Conservation (phyloP, 2,113 vertebrate species). For the Rhinolophus ferrumequinum region DNA sequence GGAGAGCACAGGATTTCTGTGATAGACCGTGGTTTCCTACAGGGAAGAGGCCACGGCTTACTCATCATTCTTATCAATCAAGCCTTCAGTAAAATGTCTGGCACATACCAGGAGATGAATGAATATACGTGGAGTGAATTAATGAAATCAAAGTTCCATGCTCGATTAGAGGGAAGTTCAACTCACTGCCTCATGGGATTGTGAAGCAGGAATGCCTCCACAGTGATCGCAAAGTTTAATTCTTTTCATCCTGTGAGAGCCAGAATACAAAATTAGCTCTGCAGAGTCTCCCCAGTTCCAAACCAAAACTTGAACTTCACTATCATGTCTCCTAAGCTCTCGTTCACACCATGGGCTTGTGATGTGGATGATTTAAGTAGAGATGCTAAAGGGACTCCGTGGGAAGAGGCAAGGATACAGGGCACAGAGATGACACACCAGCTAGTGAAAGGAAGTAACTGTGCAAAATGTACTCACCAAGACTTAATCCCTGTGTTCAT, state of each 20-base stretch:
- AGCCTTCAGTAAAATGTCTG: neutral
- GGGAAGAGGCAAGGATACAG: neutral
- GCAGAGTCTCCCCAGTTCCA: neutral
- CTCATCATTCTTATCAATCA: neutral
- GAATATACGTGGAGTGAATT: conserved; percentile 8
- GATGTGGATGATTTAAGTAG: neutral
- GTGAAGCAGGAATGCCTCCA: neutral
- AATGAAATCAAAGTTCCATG: conserved; percentile 4
- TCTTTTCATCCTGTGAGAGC: neutral
- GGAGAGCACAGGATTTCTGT: neutral
- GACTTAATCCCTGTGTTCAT: neutral
- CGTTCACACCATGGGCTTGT: neutral
- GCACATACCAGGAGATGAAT: neutral
- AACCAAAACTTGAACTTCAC: neutral
- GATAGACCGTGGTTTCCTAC: neutral
- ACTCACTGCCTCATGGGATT: neutral
- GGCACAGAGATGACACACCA: neutral
- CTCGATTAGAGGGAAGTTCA: neutral
- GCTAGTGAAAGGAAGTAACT: neutral
- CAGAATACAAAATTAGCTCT: neutral
- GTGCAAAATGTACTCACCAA: neutral
- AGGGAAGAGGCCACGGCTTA: neutral
- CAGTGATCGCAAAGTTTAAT: neutral
- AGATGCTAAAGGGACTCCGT: neutral
- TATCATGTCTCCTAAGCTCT: neutral